These are phyloP conservation scores for Melanotaenia duboulayi DNA, from an alignment of 2,113 vertebrate genomes.

Conservation along the genomic window DNA sequence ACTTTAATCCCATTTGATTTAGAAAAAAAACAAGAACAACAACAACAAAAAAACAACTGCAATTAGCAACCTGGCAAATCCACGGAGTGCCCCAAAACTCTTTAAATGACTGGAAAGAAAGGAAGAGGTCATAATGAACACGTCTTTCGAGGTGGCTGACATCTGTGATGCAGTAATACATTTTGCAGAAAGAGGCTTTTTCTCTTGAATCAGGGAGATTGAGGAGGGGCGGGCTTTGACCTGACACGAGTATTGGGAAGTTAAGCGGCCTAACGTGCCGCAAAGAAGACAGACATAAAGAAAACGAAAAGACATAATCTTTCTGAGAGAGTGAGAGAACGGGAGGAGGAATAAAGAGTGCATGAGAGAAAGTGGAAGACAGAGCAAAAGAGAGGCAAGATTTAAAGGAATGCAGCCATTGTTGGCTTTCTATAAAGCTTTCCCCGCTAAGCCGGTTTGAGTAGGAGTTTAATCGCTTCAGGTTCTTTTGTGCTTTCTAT, in stretches of 20 bases:
- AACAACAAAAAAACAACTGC: conserved; percentile 44
- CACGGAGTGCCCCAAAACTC: conserved; percentile 52
- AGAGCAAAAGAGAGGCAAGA: conserved; percentile 50
- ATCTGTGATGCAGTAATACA: conserved; percentile 62
- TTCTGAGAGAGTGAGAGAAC: conserved; percentile 56
- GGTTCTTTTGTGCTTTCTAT: conserved; percentile 74
- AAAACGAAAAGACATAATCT: conserved; percentile 73
- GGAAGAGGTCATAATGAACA: conserved; percentile 38
- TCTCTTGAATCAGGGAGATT: conserved; percentile 47
- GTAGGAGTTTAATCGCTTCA: conserved; percentile 78
- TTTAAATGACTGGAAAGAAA: conserved; percentile 52
- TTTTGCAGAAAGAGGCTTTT: conserved; percentile 46
- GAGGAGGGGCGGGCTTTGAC: conserved; percentile 41
- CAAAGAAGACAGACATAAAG: conserved; percentile 70
- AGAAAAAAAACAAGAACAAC: too few relatives aligned
- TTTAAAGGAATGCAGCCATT: conserved; percentile 71
- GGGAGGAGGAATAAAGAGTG: conserved; percentile 53
- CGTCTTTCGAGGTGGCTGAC: conserved; percentile 53
- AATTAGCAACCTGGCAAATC: conserved; percentile 76
- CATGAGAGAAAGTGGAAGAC: conserved; percentile 28
- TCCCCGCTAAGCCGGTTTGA: conserved; percentile 76
- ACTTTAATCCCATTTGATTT: conserved; percentile 75
- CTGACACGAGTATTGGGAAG: conserved; percentile 74
- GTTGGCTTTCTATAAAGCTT: conserved; percentile 72
- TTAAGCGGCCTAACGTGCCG: conserved; percentile 74